A percentile compares a stretch with the other conserved stretches of the same genome.
Evolutionary conservation across 2,797 vertebrate species (phyloP).

Genomic region (Smutsia temminckii): DNA sequence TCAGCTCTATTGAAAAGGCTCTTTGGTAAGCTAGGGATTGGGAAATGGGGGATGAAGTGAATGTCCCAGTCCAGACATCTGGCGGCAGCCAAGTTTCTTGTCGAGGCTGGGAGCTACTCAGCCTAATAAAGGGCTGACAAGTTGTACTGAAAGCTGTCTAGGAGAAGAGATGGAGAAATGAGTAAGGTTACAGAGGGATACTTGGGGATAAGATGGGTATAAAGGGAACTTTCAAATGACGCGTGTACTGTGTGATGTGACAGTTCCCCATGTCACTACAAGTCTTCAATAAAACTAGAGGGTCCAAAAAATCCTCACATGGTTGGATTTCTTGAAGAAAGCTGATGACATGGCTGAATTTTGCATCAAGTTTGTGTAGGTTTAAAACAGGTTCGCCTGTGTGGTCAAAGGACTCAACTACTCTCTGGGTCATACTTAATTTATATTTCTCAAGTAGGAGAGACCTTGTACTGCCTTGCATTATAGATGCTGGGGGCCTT

Average conservation of each 20-base stretch:
- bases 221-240: conserved; percentile 2
- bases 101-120: not conserved
- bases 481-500: not conserved
- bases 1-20: not conserved
- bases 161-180: not conserved
- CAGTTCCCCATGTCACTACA: not conserved
- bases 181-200: not conserved
- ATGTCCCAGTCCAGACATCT: not conserved
- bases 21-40: not conserved
- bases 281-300: not conserved
- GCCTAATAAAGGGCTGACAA: not conserved
- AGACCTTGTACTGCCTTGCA: not conserved
- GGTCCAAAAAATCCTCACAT: not conserved
- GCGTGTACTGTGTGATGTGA: not conserved
- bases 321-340: conserved; percentile 24
- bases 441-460: not conserved
- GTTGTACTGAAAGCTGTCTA: not conserved
- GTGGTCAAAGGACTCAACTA: not conserved
- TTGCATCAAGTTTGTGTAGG: not conserved
- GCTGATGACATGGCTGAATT: not conserved
- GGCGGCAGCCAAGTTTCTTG: not conserved
- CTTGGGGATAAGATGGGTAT: not conserved
- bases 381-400: conserved; percentile 21
- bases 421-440: not conserved
- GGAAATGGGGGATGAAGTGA: not conserved